Percentiles rank a stretch among this genome's conserved stretches.
Conservation (phyloP, 2,113 vertebrate genomes). For the Nothobranchius kuhntae region DNA sequence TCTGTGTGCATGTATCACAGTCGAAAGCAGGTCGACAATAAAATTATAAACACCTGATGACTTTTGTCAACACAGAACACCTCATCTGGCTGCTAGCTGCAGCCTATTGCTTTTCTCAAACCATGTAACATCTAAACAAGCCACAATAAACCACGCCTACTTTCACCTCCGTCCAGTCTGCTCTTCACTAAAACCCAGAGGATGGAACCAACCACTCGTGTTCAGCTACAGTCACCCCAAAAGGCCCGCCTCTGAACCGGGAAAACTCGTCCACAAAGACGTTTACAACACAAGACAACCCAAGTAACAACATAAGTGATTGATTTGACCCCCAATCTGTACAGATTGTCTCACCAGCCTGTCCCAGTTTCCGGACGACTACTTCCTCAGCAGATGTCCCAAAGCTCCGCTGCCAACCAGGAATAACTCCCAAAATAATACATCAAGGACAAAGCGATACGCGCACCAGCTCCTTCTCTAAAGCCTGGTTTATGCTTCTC, state of each 20-base stretch:
- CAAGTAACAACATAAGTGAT: conserved; percentile 22
- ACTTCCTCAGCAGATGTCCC: conserved; percentile 21
- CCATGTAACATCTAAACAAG: conserved; percentile 39
- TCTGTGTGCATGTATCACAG: conserved; percentile 46
- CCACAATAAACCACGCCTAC: conserved; percentile 8
- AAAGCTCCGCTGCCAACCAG: conserved; percentile 19
- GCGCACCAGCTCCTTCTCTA: background rate
- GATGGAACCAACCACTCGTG: no score
- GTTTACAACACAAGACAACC: conserved; percentile 21
- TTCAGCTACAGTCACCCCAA: conserved; percentile 13
- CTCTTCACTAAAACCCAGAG: background rate
- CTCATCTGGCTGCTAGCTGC: conserved; percentile 29
- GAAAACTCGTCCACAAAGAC: conserved; percentile 14
- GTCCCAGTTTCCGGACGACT: conserved; percentile 43
- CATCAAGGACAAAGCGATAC: conserved; percentile 36
- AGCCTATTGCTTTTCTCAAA: conserved; percentile 58
- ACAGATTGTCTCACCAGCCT: conserved; percentile 71
- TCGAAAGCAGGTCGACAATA: conserved; percentile 54
- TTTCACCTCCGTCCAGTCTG: background rate
- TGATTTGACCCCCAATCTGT: conserved; percentile 43
- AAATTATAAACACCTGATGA: conserved; percentile 30
- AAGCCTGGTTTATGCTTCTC: no score
- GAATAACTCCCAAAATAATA: conserved; percentile 45
- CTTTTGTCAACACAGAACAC: conserved; percentile 26
- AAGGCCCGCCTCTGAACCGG: conserved; percentile 1